Evolutionary conservation across 2,113 vertebrate species (phyloP).

Genomic region (Naja naja): DNA sequence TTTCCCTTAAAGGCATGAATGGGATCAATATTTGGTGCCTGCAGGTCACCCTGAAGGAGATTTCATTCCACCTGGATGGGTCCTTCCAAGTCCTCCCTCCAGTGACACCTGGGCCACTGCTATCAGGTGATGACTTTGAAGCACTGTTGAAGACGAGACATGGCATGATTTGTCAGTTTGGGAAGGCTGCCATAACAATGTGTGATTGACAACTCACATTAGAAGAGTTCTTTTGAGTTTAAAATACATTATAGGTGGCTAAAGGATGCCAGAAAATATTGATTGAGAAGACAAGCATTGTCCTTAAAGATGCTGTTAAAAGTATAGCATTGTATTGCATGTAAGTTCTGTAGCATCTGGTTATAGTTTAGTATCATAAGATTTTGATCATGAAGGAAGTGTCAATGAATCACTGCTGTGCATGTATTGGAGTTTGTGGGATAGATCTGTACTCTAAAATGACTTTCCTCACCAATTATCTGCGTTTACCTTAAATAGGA

Average conservation of each 20-base stretch:
- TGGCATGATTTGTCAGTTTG: not conserved
- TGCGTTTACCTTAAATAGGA: not conserved
- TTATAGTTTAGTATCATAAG: not conserved
- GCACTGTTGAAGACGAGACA: not conserved
- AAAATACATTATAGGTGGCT: not conserved
- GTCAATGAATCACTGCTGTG: not conserved
- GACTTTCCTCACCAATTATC: not conserved
- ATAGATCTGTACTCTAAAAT: not conserved
- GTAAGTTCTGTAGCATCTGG: not conserved
- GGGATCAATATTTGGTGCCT: conserved; percentile 87
- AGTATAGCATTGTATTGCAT: not conserved
- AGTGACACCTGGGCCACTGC: conserved; percentile 84
- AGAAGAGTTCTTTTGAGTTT: too few species aligned
- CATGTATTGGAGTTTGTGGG: not conserved
- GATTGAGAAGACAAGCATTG: not conserved
- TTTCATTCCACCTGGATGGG: conserved; percentile 84
- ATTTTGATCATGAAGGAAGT: not conserved
- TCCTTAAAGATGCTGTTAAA: not conserved
- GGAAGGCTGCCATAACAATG: not conserved
- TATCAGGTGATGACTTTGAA: conserved; percentile 59
- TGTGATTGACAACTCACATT: not conserved
- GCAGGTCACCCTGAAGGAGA: conserved; percentile 83
- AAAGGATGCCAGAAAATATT: not conserved
- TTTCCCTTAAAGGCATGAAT: conserved; percentile 81
- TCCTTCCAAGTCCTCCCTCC: conserved; percentile 80